phyloP scores from a whole-genome alignment of 2,113 vertebrate species.

The Rafetus swinhoei region DNA sequence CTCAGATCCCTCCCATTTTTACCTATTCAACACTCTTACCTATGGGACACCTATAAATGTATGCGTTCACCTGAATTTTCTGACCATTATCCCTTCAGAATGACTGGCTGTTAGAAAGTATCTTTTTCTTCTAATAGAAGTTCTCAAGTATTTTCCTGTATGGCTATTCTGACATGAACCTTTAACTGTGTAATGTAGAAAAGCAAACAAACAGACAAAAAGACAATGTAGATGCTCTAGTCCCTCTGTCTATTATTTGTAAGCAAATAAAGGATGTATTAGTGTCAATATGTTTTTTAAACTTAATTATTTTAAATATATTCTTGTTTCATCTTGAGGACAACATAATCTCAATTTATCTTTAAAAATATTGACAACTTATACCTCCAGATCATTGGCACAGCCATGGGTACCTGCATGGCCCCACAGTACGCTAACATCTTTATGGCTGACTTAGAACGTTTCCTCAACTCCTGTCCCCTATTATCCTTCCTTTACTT shows the following conservation, averaged over 20 bases:
- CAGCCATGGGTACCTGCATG: too few relatives aligned
- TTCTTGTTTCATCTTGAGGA: neutral
- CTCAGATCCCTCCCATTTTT: neutral
- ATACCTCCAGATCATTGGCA: too few relatives aligned
- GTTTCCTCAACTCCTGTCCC: too few relatives aligned
- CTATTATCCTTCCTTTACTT: too few relatives aligned
- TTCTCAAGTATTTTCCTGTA: neutral
- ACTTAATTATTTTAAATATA: neutral
- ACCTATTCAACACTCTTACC: neutral
- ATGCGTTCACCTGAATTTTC: neutral
- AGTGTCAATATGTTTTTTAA: neutral
- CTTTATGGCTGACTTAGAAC: too few relatives aligned
- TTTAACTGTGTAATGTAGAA: neutral
- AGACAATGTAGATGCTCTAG: neutral
- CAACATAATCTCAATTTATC: neutral
- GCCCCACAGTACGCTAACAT: too few relatives aligned
- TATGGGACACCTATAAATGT: neutral
- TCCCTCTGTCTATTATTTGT: neutral
- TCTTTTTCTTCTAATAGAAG: neutral
- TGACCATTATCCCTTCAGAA: rapidly evolving
- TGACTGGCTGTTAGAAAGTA: neutral
- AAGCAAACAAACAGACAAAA: neutral
- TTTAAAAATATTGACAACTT: neutral
- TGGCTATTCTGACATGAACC: neutral
- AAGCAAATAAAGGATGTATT: neutral